Evolutionary conservation across 2,797 vertebrate species (phyloP).

Genomic region (Amblyraja radiata): DNA sequence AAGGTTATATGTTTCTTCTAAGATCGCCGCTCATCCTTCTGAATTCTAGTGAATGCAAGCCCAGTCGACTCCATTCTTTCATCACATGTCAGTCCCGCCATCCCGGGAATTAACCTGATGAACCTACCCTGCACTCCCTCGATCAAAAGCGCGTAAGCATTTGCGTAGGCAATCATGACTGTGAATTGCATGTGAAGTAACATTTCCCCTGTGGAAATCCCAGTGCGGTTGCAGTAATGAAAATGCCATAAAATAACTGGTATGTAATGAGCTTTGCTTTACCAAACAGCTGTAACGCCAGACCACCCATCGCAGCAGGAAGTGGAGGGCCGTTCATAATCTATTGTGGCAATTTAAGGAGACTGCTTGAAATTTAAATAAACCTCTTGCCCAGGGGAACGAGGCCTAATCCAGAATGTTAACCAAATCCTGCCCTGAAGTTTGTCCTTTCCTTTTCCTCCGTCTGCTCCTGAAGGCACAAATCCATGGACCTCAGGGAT

Average conservation of each 20-base stretch:
- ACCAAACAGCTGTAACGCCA: background rate
- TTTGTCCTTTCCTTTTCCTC: background rate
- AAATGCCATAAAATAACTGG: background rate
- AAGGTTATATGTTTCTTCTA: too few relatives aligned
- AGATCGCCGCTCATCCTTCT: too few relatives aligned
- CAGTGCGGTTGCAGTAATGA: conserved; percentile 6
- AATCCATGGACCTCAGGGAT: background rate
- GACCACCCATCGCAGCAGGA: background rate
- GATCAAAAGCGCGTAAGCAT: background rate
- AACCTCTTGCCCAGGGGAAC: background rate
- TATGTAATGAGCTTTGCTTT: conserved; percentile 16
- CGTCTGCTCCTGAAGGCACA: background rate
- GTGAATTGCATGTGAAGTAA: background rate
- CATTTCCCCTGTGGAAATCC: background rate
- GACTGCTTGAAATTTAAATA: background rate
- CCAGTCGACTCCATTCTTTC: too few relatives aligned
- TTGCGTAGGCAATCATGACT: conserved; percentile 10
- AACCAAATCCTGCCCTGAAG: background rate
- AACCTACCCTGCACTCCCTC: too few relatives aligned
- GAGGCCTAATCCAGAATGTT: background rate
- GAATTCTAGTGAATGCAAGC: too few relatives aligned
- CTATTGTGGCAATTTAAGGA: conserved; percentile 3
- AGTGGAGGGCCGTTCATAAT: background rate
- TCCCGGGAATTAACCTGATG: too few relatives aligned
- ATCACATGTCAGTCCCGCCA: too few relatives aligned